These are phyloP conservation scores for Drosophila limbata DNA, from an alignment of 2,888 invertebrate species.

Conservation along the genomic window DNA sequence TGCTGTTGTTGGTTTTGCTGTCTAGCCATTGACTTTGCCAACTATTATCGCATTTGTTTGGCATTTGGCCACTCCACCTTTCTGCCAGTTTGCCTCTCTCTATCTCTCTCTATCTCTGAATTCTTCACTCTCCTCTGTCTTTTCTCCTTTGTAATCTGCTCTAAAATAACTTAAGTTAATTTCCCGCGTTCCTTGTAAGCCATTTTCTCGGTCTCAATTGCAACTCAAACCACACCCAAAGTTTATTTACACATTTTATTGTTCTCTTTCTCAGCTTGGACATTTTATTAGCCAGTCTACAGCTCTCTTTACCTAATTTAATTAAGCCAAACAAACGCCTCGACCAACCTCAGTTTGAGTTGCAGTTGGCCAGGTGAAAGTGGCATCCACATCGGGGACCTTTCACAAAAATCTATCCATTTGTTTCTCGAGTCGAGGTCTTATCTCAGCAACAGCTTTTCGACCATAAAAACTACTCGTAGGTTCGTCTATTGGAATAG, in stretches of 20 bases:
- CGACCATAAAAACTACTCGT: constrained; percentile 21
- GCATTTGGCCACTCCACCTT: constrained; percentile 64
- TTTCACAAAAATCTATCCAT: constrained; percentile 41
- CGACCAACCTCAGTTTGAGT: constrained; percentile 10
- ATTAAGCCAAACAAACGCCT: constrained; percentile 47
- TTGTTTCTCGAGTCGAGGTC: constrained; percentile 2
- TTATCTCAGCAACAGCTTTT: constrained; percentile 12
- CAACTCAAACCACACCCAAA: constrained; percentile 37
- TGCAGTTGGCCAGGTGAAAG: constrained; percentile 55
- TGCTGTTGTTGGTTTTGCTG: constrained; percentile 57
- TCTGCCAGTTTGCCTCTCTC: background rate
- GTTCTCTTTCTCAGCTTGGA: constrained; percentile 17
- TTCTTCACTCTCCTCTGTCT: background rate
- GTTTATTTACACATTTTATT: constrained; percentile 49
- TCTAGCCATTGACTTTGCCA: constrained; percentile 77
- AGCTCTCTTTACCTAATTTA: constrained; percentile 66
- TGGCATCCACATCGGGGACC: constrained; percentile 31
- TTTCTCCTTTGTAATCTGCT: constrained; percentile 42
- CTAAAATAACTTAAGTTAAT: constrained; percentile 54
- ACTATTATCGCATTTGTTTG: constrained; percentile 80
- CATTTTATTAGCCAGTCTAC: constrained; percentile 54
- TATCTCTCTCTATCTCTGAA: background rate
- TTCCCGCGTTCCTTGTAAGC: constrained; percentile 42
- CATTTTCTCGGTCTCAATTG: constrained; percentile 42
- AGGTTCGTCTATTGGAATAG: constrained; percentile 1